Evolutionary conservation across 2,888 invertebrate genomes (phyloP), one percentile per base, ranked within the genome.

Genomic region (Mycalesis mineus): DNA sequence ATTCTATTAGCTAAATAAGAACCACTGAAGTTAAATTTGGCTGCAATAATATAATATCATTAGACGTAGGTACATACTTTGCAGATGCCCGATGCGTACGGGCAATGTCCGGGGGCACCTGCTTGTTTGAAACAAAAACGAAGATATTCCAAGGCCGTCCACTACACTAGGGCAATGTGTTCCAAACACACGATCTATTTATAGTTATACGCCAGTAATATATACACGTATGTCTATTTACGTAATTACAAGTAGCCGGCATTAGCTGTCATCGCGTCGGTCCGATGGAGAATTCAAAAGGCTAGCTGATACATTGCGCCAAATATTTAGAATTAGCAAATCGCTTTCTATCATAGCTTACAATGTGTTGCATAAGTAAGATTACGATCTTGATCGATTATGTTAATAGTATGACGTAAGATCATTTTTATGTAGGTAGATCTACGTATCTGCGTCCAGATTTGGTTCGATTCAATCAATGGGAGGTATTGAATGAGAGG

Each of bases 341-440:
- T 70, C 70, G 71, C 80, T 82, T 82, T 84, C 80, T 77, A 80
- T 73, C 72, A 74, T 75, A 78, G 72, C 71, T 68, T 74, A 63
- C 56, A 62, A 68, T 69, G 70, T 58, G 68, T 86, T 86, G 74
- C 75, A 73, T 79, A 86, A 85, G 67, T 60, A 51, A 73, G 75
- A 80, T 83, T 78, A 78, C 77, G 75, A 80, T 83, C 78, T 79
- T 84, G 82, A 85, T 86, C 77, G 83, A 85, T 86, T 85, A 84
- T 84, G 80, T 79, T 82, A 83, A 85, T 82, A 78, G 61, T 77
- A 68, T 84, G 83, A 82, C 75, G 85, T 74, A 84, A 84, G 65
- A 63, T 60, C 66, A 72, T 77, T 76, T 78, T 74, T 73, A 69
- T 74, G 72, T 33, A 11, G 33, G 47, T 77, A 66, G 67, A 67